Percentiles rank a stretch among this genome's conserved stretches.
Evolutionary conservation across 2,797 vertebrate species (phyloP).

Genomic region (Nothura maculosa): DNA sequence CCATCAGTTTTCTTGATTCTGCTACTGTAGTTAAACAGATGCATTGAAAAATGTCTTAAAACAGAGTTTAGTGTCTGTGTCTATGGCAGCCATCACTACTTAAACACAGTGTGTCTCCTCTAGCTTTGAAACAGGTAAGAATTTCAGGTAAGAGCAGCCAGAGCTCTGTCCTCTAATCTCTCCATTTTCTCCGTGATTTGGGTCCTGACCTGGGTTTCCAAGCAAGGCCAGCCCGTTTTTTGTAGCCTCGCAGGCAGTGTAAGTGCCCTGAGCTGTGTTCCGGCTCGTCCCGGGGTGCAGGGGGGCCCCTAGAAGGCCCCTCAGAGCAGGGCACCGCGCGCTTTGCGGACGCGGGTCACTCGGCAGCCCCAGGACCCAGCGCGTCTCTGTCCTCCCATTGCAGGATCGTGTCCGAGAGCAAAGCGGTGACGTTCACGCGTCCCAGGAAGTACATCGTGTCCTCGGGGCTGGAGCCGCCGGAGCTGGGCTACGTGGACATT

Average conservation of each 20-base stretch:
- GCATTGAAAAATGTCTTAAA: neutral
- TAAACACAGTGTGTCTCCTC: neutral
- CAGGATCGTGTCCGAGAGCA: constrained; percentile 88
- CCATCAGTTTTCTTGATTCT: neutral
- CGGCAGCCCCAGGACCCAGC: neutral
- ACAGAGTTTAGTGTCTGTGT: neutral
- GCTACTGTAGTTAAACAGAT: neutral
- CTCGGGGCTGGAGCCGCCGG: constrained; percentile 85
- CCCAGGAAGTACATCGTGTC: constrained; percentile 94
- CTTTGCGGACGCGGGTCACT: neutral
- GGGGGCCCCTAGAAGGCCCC: neutral
- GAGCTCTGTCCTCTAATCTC: neutral
- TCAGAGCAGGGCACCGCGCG: neutral
- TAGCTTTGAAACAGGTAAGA: neutral
- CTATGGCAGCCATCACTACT: neutral
- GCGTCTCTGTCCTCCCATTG: neutral
- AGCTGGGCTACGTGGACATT: constrained; percentile 93
- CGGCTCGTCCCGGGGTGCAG: neutral
- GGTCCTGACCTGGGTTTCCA: neutral
- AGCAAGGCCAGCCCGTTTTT: neutral
- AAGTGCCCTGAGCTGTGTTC: fast-evolving
- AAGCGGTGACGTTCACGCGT: constrained; percentile 87
- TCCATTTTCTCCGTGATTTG: neutral
- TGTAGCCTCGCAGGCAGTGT: fast-evolving
- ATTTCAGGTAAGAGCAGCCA: neutral